These are phyloP conservation scores for honey bee (Apis mellifera) DNA, from an alignment of 1,140 invertebrate genomes.

Conservation along the genomic window Amel_HAv3.1 CM009943.2:2635001-2635500, in stretches of 20 bases:
- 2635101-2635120: conserved; percentile 36
- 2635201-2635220: conserved; percentile 64
- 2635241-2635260: conserved; percentile 71
- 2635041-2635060: conserved; percentile 76
- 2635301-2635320: conserved; percentile 62
- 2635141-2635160: neutral
- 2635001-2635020: conserved; percentile 83
- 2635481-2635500: conserved; percentile 68
- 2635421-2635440: neutral
- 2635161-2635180: neutral
- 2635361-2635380: conserved; percentile 10
- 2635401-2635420: neutral
- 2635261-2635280: conserved; percentile 81
- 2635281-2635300: conserved; percentile 81
- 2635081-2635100: conserved; percentile 60
- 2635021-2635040: conserved; percentile 82
- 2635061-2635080: conserved; percentile 79
- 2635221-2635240: conserved; percentile 74
- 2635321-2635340: conserved; percentile 70
- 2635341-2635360: conserved; percentile 44
- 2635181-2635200: conserved; percentile 11
- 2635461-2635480: neutral
- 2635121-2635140: conserved; percentile 51
- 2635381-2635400: neutral
- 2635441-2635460: neutral